Evolutionary conservation across 1,140 invertebrate species (phyloP).

Genomic region (Lamellibrachia luymesi): DNA sequence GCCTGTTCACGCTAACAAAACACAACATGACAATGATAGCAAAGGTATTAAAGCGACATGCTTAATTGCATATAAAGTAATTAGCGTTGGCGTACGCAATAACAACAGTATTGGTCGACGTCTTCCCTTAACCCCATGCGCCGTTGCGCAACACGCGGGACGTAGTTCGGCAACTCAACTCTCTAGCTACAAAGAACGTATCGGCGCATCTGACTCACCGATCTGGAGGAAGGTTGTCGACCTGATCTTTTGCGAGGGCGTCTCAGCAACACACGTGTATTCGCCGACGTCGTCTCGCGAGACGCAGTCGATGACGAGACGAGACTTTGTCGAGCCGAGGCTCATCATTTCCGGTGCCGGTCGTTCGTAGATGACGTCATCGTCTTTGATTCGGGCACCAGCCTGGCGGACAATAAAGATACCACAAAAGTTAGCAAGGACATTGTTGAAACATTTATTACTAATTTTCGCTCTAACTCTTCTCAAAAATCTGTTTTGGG

Average conservation of each 20-base stretch:
- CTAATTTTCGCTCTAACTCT: no score
- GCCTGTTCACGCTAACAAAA: no score
- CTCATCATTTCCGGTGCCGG: not conserved
- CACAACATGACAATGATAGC: no score
- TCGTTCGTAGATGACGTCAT: constrained; percentile 9
- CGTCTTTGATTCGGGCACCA: not conserved
- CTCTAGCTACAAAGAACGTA: no score
- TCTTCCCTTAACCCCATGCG: no score
- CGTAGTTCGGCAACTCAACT: no score
- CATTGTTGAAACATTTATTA: not conserved
- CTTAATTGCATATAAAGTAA: no score
- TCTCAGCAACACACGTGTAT: constrained; percentile 73
- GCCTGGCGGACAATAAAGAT: not conserved
- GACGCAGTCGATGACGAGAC: constrained; percentile 67
- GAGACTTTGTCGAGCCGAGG: constrained; percentile 54
- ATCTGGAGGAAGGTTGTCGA: constrained; percentile 49
- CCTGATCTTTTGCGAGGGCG: constrained; percentile 62
- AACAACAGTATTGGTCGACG: no score
- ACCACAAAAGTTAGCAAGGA: not conserved
- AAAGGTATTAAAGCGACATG: no score
- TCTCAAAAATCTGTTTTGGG: no score
- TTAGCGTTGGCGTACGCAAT: no score
- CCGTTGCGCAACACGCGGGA: no score
- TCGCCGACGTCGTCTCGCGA: constrained; percentile 62
- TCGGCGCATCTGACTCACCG: constrained; percentile 15